A percentile compares a stretch with the other conserved stretches of the same genome.
Evolutionary conservation across 2,797 vertebrate species (phyloP).

Genomic region (Rhincodon typus): DNA sequence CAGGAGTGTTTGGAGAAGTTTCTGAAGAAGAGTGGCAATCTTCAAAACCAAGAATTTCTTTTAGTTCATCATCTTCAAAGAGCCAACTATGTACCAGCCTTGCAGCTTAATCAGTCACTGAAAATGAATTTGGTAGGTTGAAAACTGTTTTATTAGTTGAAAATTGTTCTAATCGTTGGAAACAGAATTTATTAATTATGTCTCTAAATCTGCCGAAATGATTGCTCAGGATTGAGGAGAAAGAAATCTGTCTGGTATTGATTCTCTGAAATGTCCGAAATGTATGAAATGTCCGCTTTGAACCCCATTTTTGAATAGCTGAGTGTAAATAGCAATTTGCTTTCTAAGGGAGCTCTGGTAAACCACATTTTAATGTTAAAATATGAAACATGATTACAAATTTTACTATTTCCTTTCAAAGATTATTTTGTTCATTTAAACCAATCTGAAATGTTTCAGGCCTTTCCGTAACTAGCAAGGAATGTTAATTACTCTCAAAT

Average conservation of each 20-base stretch:
- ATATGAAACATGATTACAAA: neutral
- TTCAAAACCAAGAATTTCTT: slow-evolving; percentile 78
- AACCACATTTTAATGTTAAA: neutral
- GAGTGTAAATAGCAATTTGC: neutral
- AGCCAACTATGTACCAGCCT: slow-evolving; percentile 81
- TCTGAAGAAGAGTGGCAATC: slow-evolving; percentile 68
- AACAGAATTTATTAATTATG: neutral
- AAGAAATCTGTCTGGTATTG: neutral
- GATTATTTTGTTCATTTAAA: neutral
- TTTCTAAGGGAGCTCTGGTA: no score
- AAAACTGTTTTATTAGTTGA: neutral
- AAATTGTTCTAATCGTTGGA: neutral
- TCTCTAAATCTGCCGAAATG: neutral
- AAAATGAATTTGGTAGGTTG: slow-evolving; percentile 69
- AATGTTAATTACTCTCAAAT: neutral
- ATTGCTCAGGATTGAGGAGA: neutral
- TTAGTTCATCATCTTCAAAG: slow-evolving; percentile 87
- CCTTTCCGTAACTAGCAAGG: neutral
- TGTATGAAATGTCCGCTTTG: neutral
- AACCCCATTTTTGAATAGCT: neutral
- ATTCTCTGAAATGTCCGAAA: no score
- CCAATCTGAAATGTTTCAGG: neutral
- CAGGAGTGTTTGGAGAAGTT: slow-evolving; percentile 85
- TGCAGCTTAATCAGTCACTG: slow-evolving; percentile 82
- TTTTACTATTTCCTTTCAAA: neutral